Evolutionary conservation across 2,888 invertebrate genomes (phyloP).

Genomic region (Nymphalis c-album): DNA sequence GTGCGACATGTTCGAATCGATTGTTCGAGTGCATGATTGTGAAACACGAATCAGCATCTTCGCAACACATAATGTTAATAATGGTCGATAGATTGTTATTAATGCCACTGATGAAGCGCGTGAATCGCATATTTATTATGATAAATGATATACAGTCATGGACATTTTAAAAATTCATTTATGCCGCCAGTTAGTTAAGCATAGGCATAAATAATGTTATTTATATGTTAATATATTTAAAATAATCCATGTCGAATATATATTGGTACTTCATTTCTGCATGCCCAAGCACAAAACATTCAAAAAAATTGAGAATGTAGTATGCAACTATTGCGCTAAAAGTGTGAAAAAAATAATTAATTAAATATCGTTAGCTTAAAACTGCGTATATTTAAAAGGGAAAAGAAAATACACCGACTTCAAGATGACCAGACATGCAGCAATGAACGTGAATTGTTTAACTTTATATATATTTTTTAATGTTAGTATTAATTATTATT

Average conservation of each 20-base stretch:
- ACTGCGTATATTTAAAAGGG: conserved; percentile 49
- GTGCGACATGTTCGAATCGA: conserved; percentile 39
- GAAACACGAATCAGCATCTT: conserved; percentile 53
- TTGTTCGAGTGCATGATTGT: conserved; percentile 48
- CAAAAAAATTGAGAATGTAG: conserved; percentile 59
- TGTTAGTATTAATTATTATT: conserved; percentile 22
- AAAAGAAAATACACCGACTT: conserved; percentile 49
- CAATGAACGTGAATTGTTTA: conserved; percentile 57
- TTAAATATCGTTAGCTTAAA: conserved; percentile 54
- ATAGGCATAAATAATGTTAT: neutral
- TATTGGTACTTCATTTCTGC: conserved; percentile 77
- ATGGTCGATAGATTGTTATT: conserved; percentile 60
- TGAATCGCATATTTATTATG: conserved; percentile 68
- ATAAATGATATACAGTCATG: conserved; percentile 62
- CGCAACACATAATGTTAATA: conserved; percentile 40
- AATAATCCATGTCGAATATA: conserved; percentile 57
- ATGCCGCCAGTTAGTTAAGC: conserved; percentile 13
- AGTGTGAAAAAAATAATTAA: conserved; percentile 53
- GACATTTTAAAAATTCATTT: conserved; percentile 49
- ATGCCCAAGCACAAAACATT: conserved; percentile 79
- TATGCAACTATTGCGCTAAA: conserved; percentile 64
- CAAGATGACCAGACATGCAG: conserved; percentile 81
- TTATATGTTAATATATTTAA: conserved; percentile 42
- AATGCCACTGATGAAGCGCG: conserved; percentile 71
- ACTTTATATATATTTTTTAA: conserved; percentile 14